Base-by-base conservation (phyloP, 2,888 invertebrate genomes). In the Corbicula japonica region DNA sequence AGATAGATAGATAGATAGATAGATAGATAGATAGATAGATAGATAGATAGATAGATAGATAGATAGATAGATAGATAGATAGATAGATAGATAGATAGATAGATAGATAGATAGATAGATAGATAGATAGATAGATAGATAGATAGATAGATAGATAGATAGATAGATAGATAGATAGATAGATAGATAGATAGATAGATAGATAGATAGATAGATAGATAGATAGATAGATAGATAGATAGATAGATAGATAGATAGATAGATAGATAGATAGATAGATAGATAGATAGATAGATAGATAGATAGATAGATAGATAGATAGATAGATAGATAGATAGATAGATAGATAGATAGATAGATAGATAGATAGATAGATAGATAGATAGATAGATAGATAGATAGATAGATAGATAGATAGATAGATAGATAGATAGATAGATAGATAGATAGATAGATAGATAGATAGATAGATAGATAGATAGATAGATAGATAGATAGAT, bases 161-260 rank as follows among this genome's bases (percentile, higher is more conserved):
- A 54, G 54, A 23, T 18, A 54, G 54, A 23, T 28, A 54, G 54
- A 23, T 23, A 54, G 54, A 23, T 23, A 54, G 54, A 23, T 23
- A 54, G 54, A 23, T 28, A 54, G 54, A 23, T 28, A 54, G 54
- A 23, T 28, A 54, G 54, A 23, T 28, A 54, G 54, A 23, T 28
- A 54, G 54, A 23, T 28, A 54, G 54, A 23, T 28, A 54, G 54
- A 23, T 28, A 54, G 54, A 23, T 28, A 54, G 54, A 23, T 18
- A 54, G 54, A 23, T 28, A 54, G 54, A 23, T 28, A 54, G 54
- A 23, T 28, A 54, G 54, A 23, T 28, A 54, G 54, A 23, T 28
- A 54, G 54, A 23, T 28, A 54, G 54, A 23, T 28, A 54, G 54
- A 23, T 28, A 54, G 54, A 23, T 28, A 54, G 54, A 23, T 28